Evolutionary conservation across 2,113 vertebrate genomes (phyloP).

Genomic region (Diphyllodes magnificus): DNA sequence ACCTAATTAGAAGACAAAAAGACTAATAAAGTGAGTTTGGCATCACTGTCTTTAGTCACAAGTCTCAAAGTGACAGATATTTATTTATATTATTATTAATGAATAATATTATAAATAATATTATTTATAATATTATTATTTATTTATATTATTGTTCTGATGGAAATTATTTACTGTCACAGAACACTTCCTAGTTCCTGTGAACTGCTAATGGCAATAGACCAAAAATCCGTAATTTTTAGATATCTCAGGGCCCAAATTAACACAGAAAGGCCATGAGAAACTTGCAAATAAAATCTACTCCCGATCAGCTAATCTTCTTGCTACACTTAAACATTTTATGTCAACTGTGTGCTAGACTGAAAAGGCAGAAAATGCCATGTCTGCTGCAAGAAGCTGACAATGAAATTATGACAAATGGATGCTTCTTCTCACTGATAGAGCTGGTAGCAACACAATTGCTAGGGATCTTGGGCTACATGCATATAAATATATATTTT

Average conservation of each 20-base stretch:
- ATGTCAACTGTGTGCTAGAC: neutral
- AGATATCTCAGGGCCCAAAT: neutral
- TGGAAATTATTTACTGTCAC: neutral
- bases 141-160: neutral
- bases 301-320: neutral
- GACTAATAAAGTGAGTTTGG: neutral
- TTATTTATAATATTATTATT: too few relatives aligned
- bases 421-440: neutral
- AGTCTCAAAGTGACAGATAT: neutral
- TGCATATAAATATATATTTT: neutral
- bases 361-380: neutral
- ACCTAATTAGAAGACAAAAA: neutral
- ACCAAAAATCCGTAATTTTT: neutral
- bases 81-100: too few relatives aligned
- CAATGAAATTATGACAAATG: neutral
- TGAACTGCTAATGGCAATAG: neutral
- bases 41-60: neutral
- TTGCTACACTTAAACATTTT: neutral
- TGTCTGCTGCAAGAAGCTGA: neutral
- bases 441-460: accelerated
- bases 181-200: neutral
- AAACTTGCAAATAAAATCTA: neutral
- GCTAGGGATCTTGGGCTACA: neutral
- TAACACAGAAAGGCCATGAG: neutral
- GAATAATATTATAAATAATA: too few relatives aligned